These are phyloP conservation scores for Grus americana DNA, from an alignment of 2,113 vertebrate genomes.

Conservation along the genomic window DNA sequence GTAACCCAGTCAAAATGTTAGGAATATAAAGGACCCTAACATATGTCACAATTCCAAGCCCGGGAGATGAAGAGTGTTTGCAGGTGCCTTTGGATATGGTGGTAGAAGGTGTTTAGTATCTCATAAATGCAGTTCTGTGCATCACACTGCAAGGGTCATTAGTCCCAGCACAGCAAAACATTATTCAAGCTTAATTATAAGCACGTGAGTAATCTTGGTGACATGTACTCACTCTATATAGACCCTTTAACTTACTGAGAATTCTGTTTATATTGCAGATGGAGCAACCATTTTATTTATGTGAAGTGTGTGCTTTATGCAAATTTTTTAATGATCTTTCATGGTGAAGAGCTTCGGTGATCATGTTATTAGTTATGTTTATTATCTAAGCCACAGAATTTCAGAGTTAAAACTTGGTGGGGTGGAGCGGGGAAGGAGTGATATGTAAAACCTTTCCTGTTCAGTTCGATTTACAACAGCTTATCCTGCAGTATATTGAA, in stretches of 20 bases:
- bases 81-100: neutral
- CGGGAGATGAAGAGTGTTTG: neutral
- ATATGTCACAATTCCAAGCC: neutral
- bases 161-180: neutral
- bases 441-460: neutral
- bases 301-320: neutral
- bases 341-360: neutral
- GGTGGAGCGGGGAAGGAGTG: neutral
- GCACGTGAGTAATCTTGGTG: neutral
- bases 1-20: neutral
- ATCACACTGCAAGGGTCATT: neutral
- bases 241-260: neutral
- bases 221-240: neutral
- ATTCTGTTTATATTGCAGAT: neutral
- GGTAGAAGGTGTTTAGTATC: neutral
- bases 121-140: neutral
- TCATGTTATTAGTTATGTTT: neutral
- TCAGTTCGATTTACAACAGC: neutral
- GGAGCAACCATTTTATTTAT: neutral
- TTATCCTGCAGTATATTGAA: neutral
- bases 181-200: conserved; percentile 5
- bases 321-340: neutral
- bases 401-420: neutral
- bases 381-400: neutral
- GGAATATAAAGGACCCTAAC: neutral